Evolutionary conservation across 2,113 vertebrate genomes (phyloP), one percentile per base, ranked within the genome.

Genomic region (Misgurnus mizolepis): DNA sequence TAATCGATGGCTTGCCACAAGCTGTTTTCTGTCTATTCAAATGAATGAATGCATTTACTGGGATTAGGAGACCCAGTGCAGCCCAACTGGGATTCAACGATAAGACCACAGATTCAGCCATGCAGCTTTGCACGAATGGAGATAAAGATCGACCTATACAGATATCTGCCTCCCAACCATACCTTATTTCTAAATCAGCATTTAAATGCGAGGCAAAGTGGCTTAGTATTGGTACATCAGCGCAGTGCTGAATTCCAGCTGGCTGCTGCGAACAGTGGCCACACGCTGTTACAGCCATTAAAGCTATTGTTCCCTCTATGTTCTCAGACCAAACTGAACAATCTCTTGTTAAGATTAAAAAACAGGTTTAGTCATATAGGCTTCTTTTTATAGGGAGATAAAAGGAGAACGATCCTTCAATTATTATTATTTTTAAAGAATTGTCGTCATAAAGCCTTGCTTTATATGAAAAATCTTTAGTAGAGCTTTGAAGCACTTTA

Each of bases 11-110:
- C 14, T 50, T 67, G 55, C 41, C 39, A 71, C 34, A 8, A 72
- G 50, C 61, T 15, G 6, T 73, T 60, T 39, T 71, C 60, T 45
- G 17, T 56, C 67, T 45, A 18, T 82, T 78, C 69, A 49, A 74
- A 27, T 61, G 50, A 74, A 76, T 74, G 53, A 78, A 79, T 74
- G 55, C 5, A 60, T 83, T 72, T 68, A 74, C 73, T 66, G 58
- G 76, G 45, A 67, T 74, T 66, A 50, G 50, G 10, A 40, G 74
- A 10, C 34, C 62, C 74, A 69, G 43, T 67, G 17, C 18, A 71
- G 45, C 22, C 61, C 79, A 47, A 75, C 39, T 34, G 41, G 69
- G 61, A 56, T 80, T 80, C 41, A 6, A 18, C 66, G 80, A 81
- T 68, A 81, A 81, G 40, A 65, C 56, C 64, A 47, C 10, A 2